Evolutionary conservation across 2,113 vertebrate genomes (phyloP), one percentile per base, ranked within the genome.

Genomic region (Pyxicephalus adspersus): DNA sequence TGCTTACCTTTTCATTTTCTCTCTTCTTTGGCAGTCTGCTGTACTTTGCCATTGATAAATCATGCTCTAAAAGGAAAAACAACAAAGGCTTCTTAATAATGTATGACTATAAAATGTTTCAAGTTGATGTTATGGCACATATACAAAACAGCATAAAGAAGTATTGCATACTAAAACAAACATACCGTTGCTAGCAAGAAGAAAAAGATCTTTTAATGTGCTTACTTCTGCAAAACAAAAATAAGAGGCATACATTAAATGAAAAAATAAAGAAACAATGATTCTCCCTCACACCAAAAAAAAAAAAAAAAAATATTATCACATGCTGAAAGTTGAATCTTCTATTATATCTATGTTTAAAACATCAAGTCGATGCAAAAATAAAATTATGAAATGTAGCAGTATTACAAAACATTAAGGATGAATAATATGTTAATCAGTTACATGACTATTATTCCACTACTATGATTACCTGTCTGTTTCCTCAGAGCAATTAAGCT

Each of bases 11-110:
- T 85, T 98, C 98, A 64, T 97, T 99, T 85, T 98, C 98, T 89
- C 92, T 97, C 86, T 93, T 98, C 87, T 99, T 99, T 28, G 98
- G 95, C 81, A 99, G 86, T 65, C 95, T 92, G 94, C 98, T 99
- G 77, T 99, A 99, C 77, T 97, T 99, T 84, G 97, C 96, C 97
- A 99, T 99, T 20, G 98, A 94, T 22, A 94, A 91, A 85, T 99
- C 98, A 58, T 99, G 98, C 86, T 99, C 98, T 99, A 87, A 25
- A 87, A 87, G 84, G 11, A 75, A 74, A 86, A 86, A 83, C 20
- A 88, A 31, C 17, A 22, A 17, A 20, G 26, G 28, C 51, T 28
- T 71, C 15, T 26, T 13, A 38, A 58, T 29, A 38, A 29, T 20
- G 28, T 54, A 28, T n/a, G 13, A 2, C n/a, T 22, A 17, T 57